Base-by-base conservation (phyloP, 92 coral and sea anemone species). In the Ricordea florida region DNA sequence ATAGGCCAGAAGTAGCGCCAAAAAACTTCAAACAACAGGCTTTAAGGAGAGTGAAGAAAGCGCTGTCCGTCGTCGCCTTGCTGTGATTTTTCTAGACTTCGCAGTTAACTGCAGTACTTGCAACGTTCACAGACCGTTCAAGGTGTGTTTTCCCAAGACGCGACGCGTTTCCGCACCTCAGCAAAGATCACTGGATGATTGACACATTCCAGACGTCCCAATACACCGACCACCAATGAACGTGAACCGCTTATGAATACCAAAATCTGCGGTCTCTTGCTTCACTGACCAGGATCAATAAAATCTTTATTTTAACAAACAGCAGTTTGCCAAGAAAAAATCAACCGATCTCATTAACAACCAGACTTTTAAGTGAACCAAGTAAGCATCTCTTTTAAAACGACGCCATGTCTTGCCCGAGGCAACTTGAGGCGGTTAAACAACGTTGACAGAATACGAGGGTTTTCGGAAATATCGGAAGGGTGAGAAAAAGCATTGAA, bases 131-230 rank as follows among this genome's bases (percentile, higher is more conserved):
- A 14, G n/a, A 11, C 30, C 14, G 4, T 25, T 43, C 55, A 72
- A 67, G 69, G 82, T 50, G 76, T 79, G 82, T 85, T 85, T 72
- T 73, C 65, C 13, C 61, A 66, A 72, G 86, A 85, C 59, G 91
- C 87, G 86, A 80, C 75, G 83, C 87, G 79, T 70, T 62, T 85
- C 90, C 79, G 79, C 57, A 64, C 82, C 56, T 69, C 62, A 53
- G 29, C 40, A 37, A 34, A 37, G 64, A 55, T 29, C 56, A 41
- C 23, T 70, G 21, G 24, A 55, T 90, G 96, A 90, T 90, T 90
- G 96, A 87, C 96, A 90, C 92, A 83, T 90, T 50, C 92, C 58
- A 38, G 23, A 72, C 62, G 87, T 90, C 72, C 62, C 73, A 62
- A 63, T 82, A 78, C 96, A 90, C 44, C 78, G 63, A 42, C 7